Evolutionary conservation across 1,140 invertebrate species (phyloP).

Genomic region (Pygmarrhopalites habei): DNA sequence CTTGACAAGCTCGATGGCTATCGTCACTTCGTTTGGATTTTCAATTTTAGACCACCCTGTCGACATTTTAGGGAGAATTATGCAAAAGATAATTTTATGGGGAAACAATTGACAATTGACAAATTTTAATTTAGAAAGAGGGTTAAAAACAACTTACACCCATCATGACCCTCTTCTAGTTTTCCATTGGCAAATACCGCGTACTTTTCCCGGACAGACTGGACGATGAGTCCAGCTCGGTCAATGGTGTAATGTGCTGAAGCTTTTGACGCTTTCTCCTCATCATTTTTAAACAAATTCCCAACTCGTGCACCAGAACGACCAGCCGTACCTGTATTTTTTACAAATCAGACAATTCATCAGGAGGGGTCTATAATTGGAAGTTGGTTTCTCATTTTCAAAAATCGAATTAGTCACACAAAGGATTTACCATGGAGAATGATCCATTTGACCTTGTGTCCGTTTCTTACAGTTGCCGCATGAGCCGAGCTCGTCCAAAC

Average conservation of each 20-base stretch:
- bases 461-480: slow-evolving; percentile 11
- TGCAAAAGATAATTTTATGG: too few relatives aligned
- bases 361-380: too few relatives aligned
- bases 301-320: slow-evolving; percentile 25
- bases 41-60: slow-evolving; percentile 32
- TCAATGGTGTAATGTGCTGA: slow-evolving; percentile 28
- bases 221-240: slow-evolving; percentile 24
- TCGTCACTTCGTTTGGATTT: slow-evolving; percentile 30
- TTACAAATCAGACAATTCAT: slow-evolving; percentile 2
- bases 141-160: too few relatives aligned
- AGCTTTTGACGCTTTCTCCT: slow-evolving; percentile 19
- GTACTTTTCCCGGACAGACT: slow-evolving; percentile 25
- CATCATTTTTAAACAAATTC: slow-evolving; percentile 32
- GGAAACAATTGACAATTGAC: too few relatives aligned
- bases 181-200: slow-evolving; percentile 30
- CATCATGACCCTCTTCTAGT: slow-evolving; percentile 30
- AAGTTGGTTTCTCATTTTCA: too few relatives aligned
- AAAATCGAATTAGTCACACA: too few relatives aligned
- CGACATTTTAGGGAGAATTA: too few relatives aligned
- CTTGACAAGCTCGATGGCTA: slow-evolving; percentile 35
- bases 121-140: too few relatives aligned
- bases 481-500: slow-evolving; percentile 31
- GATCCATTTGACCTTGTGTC: slow-evolving; percentile 22
- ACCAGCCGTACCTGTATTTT: slow-evolving; percentile 24
- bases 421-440: slow-evolving; percentile 30